A percentile compares a stretch with the other conserved stretches of the same genome.
Evolutionary conservation across 2,113 vertebrate genomes (phyloP).

Genomic region (cat (Felis catus)): DNA sequence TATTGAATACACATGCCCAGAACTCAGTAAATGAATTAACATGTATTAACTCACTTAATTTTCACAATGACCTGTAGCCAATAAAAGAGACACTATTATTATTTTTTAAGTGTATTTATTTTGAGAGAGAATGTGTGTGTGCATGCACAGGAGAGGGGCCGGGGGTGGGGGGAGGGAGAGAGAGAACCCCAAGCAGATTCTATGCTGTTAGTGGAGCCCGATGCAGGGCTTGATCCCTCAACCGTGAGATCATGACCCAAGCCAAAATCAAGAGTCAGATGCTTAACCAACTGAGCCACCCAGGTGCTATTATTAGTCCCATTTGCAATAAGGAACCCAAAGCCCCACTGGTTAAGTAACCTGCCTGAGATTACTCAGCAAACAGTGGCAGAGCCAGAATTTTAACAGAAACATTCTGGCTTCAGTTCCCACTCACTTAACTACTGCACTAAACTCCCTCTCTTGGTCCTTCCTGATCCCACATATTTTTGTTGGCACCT

Average conservation of each 20-base stretch:
- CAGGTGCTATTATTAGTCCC: neutral
- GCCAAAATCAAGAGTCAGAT: too few relatives aligned
- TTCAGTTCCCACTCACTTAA: neutral
- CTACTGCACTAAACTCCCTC: neutral
- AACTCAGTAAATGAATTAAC: neutral
- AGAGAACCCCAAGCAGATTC: too few relatives aligned
- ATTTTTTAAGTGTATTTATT: neutral
- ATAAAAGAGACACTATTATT: neutral
- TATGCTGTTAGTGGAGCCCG: too few relatives aligned
- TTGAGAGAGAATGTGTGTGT: too few relatives aligned
- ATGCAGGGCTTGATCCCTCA: too few relatives aligned
- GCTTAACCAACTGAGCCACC: too few relatives aligned
- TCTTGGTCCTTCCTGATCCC: neutral
- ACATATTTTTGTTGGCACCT: neutral
- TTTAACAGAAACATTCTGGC: neutral
- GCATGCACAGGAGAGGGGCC: too few relatives aligned
- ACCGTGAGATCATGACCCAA: too few relatives aligned
- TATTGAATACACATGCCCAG: neutral
- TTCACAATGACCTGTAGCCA: neutral
- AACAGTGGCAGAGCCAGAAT: neutral
- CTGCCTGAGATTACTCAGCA: neutral
- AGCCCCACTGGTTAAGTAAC: neutral
- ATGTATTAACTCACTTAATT: neutral
- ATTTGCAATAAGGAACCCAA: neutral
- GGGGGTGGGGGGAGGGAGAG: too few relatives aligned